phyloP scores from a whole-genome alignment of 2,888 invertebrate species.

The Limnephilus marmoratus region DNA sequence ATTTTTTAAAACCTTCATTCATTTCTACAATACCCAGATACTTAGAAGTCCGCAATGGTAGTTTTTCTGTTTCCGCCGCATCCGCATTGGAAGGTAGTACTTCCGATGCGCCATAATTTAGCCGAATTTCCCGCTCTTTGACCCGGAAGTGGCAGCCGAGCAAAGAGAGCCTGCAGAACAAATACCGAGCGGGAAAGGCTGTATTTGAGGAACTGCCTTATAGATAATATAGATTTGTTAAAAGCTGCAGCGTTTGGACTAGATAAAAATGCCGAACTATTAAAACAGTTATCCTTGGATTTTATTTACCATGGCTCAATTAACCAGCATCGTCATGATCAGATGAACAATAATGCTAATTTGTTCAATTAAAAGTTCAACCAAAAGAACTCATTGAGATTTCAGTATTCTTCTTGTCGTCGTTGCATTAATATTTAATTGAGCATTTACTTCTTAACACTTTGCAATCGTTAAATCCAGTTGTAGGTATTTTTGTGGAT shows the following conservation, averaged over 20 bases:
- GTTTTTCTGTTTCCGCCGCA: background rate
- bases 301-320: background rate
- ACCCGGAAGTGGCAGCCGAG: slow-evolving; percentile 24
- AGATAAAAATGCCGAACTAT: background rate
- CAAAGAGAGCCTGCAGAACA: slow-evolving; percentile 31
- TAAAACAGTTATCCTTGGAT: background rate
- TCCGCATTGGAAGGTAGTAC: background rate
- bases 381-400: background rate
- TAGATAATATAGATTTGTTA: background rate
- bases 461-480: too few relatives aligned
- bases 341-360: background rate
- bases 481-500: too few relatives aligned
- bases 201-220: background rate
- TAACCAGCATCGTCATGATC: background rate
- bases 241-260: background rate
- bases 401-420: background rate
- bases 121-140: slow-evolving; percentile 29
- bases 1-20: background rate
- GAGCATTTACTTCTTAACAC: background rate
- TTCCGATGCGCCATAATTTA: slow-evolving; percentile 12
- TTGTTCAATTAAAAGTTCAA: background rate
- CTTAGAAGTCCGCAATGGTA: background rate
- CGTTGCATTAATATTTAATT: background rate
- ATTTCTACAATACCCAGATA: background rate
- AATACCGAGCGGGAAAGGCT: slow-evolving; percentile 4